Evolutionary conservation across 2,888 invertebrate genomes (phyloP).

Genomic region (Panopea generosa): DNA sequence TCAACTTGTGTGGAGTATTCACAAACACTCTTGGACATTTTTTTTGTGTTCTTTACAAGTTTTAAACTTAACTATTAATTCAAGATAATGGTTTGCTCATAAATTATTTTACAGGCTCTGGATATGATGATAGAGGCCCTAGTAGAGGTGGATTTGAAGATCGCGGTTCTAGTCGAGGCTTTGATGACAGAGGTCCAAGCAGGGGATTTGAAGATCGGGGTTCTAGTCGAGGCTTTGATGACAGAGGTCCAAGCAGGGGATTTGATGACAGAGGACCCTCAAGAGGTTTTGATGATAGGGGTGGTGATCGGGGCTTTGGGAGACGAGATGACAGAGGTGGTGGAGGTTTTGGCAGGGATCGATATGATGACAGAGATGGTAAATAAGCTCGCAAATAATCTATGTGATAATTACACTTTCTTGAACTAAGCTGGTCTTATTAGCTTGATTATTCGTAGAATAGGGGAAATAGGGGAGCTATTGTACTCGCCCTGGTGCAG

Average conservation of each 20-base stretch:
- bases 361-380: constrained; percentile 57
- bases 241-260: constrained; percentile 43
- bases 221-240: constrained; percentile 58
- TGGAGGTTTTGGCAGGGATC: constrained; percentile 39
- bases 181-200: constrained; percentile 47
- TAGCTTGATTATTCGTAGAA: too few species aligned
- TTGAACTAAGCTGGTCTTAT: too few species aligned
- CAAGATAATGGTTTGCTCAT: too few species aligned
- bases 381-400: too few species aligned
- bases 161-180: constrained; percentile 68
- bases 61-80: too few species aligned
- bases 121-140: constrained; percentile 14
- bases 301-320: constrained; percentile 28
- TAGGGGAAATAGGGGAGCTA: too few species aligned
- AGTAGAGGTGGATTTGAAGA: constrained; percentile 23
- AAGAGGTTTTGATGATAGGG: constrained; percentile 51
- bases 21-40: too few species aligned
- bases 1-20: too few species aligned
- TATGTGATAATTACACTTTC: too few species aligned
- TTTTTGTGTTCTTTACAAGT: too few species aligned
- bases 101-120: too few species aligned
- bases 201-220: constrained; percentile 58
- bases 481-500: too few species aligned
- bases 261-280: constrained; percentile 79
- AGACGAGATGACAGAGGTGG: constrained; percentile 49